Evolutionary conservation across 35 echinoderm and acorn worm genomes (phyloP).

Genomic region (Acanthaster planci): DNA sequence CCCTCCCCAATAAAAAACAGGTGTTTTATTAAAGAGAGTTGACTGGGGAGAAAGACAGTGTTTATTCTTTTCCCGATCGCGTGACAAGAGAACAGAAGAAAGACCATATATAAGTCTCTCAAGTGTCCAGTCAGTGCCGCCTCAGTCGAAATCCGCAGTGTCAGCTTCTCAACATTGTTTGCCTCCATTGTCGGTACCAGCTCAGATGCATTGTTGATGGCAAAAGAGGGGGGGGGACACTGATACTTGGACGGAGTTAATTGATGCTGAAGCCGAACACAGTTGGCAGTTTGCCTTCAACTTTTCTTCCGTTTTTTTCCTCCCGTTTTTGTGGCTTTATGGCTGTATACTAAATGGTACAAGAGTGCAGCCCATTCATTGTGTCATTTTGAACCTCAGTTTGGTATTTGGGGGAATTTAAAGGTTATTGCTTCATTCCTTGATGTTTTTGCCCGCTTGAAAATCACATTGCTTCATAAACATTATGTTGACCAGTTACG

Average conservation of each 20-base stretch:
- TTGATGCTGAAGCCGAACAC: not conserved
- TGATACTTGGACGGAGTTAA: not conserved
- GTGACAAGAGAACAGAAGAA: slow-evolving; percentile 20
- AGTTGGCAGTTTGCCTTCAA: slow-evolving; percentile 11
- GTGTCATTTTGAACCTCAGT: too few species aligned
- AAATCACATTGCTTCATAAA: too few species aligned
- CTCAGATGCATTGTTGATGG: not conserved
- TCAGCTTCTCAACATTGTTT: not conserved
- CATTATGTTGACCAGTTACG: too few species aligned
- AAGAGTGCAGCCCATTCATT: too few species aligned
- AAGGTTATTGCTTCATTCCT: too few species aligned
- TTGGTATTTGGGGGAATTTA: too few species aligned
- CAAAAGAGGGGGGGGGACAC: not conserved
- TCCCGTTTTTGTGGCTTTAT: too few species aligned
- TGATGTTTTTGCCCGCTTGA: too few species aligned
- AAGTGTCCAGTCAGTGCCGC: not conserved
- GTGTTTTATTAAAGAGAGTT: not conserved
- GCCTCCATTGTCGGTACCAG: not conserved
- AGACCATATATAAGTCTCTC: not conserved
- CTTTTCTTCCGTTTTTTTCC: not conserved
- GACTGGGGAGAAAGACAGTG: slow-evolving; percentile 1
- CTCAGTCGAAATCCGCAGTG: not conserved
- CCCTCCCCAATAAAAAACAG: not conserved
- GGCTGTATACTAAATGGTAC: too few species aligned
- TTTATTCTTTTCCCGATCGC: slow-evolving; percentile 19